Base-by-base conservation (phyloP, 2,113 vertebrate genomes). In the Aphyosemion australe region DNA sequence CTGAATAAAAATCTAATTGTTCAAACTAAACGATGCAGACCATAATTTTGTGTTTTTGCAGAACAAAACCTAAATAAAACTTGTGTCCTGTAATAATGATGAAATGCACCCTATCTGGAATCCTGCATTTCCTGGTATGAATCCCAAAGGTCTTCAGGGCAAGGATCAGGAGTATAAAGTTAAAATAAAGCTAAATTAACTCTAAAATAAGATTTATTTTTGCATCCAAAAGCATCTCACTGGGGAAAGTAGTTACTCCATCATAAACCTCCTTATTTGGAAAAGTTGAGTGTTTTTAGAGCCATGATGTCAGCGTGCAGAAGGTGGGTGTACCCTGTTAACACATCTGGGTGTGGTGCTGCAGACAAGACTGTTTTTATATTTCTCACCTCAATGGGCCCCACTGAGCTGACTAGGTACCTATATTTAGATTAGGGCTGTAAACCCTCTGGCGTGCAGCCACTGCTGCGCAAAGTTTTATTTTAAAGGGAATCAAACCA, bases 361-460 rank as follows among this genome's bases (percentile, higher is more conserved):
- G 31, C 58, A 82, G 72, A 90, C 87, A 89, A 83, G 75, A 74
- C 64, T 68, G 82, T 76, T 90, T 87, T 81, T 84, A 76, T 90
- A 66, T 79, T 84, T 61, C 66, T 84, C 47, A 65, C 82, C 74
- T 87, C 79, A 86, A 72, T 72, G 71, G 53, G 21, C 54, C 72
- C 67, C 76, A 76, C 79, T 74, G 72, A 86, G 74, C 76, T 69
- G 82, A 83, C 82, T 74, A 63, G 60, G 50, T 53, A 50, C 32
- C 84, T 91, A 87, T 65, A 79, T 90, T 89, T 88, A 89, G 82
- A 65, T 75, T 72, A 51, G 37, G 54, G 48, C 49, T 69, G 63
- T 72, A 58, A 82, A 83, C 8, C 32, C 18, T 55, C 58, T 80
- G 75, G 67, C 46, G 53, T 13, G 13, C 37, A 69, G 78, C 73